Conservation (phyloP, 2,797 vertebrate species). For the Chelonia mydas region DNA sequence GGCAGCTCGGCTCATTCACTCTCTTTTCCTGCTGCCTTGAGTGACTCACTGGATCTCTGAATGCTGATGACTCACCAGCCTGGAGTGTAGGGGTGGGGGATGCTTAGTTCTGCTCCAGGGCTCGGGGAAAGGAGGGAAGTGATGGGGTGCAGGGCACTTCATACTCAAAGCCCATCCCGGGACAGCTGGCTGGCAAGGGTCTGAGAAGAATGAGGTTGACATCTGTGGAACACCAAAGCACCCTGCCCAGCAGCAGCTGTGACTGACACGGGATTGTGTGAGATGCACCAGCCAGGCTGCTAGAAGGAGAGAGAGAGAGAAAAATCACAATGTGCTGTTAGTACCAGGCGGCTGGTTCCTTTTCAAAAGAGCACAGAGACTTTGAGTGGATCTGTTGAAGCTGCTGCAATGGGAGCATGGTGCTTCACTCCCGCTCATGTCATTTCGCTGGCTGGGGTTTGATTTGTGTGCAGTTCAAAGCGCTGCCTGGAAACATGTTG, state of each 20-base stretch:
- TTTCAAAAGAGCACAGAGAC: constrained; percentile 28
- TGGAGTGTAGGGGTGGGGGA: neutral
- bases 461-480: neutral
- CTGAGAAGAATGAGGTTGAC: fast-evolving
- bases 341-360: constrained; percentile 11
- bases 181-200: neutral
- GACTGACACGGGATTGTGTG: fast-evolving
- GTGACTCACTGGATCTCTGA: neutral
- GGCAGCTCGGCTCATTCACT: neutral
- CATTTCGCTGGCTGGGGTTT: neutral
- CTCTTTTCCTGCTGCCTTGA: fast-evolving
- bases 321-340: neutral
- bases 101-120: neutral
- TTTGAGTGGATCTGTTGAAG: neutral
- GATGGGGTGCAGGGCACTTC: neutral
- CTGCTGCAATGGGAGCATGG: neutral
- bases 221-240: neutral
- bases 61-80: neutral
- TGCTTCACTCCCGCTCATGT: neutral
- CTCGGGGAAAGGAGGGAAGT: neutral
- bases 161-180: neutral
- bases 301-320: neutral
- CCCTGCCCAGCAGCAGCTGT: fast-evolving
- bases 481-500: neutral
- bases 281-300: neutral